These are phyloP conservation scores for Folsomia candida DNA, from an alignment of 2,888 invertebrate species.

Conservation along the genomic window DNA sequence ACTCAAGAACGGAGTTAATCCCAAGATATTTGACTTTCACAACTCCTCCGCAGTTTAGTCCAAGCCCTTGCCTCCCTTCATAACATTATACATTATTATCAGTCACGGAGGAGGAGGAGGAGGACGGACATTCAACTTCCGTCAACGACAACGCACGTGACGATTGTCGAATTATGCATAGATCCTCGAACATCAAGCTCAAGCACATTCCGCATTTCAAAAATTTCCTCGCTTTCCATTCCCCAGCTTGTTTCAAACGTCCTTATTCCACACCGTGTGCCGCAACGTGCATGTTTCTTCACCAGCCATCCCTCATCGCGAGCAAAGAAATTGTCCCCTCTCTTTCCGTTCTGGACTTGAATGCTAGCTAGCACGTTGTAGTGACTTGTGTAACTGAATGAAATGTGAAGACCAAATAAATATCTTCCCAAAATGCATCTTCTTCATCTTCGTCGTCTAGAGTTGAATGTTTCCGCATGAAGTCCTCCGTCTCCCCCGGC, in stretches of 20 bases:
- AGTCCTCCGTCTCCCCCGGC: conserved; percentile 15
- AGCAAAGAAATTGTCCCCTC: not conserved
- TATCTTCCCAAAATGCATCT: conserved; percentile 16
- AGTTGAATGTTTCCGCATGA: conserved; percentile 22
- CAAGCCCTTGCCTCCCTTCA: not conserved
- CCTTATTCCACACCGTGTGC: not conserved
- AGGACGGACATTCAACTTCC: not conserved
- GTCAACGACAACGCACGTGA: not conserved
- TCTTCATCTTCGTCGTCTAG: not conserved
- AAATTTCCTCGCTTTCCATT: not conserved
- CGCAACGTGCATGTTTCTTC: no score
- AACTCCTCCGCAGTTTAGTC: not conserved
- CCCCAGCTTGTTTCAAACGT: not conserved
- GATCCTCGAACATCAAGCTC: conserved; percentile 6
- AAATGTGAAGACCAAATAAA: conserved; percentile 10
- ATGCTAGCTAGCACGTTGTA: not conserved
- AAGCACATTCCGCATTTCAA: not conserved
- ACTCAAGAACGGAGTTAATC: not conserved
- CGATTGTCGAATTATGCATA: conserved; percentile 10
- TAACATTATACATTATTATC: conserved; percentile 7
- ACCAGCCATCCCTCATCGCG: not conserved
- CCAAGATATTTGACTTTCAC: conserved; percentile 4
- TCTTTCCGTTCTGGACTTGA: not conserved
- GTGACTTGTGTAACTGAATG: not conserved
- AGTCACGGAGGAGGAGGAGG: conserved; percentile 1